phyloP scores from a whole-genome alignment of 2,888 invertebrate genomes.

The Leptura quadrifasciata region DNA sequence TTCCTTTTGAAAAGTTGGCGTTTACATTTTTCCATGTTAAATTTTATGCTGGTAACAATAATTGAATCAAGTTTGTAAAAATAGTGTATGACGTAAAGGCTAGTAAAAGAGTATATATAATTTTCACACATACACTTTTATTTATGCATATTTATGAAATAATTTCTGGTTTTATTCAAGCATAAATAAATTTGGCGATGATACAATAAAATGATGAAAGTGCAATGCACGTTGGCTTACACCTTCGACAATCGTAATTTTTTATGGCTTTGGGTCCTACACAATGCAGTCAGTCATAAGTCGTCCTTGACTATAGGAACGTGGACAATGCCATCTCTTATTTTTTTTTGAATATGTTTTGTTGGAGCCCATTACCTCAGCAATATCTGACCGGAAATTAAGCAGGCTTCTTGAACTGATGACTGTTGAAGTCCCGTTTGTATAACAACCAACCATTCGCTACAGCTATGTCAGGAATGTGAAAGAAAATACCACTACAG shows the following conservation, averaged over 20 bases:
- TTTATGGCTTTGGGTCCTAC: too few relatives aligned
- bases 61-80: background rate
- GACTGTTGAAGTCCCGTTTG: background rate
- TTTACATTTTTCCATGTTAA: too few relatives aligned
- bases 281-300: too few relatives aligned
- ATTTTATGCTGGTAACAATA: background rate
- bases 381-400: background rate
- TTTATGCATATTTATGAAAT: background rate
- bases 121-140: background rate
- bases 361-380: background rate
- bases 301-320: background rate
- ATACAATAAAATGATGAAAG: background rate
- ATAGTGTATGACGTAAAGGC: background rate
- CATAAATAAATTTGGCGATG: background rate
- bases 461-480: background rate
- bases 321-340: background rate
- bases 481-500: background rate
- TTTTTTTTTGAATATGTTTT: background rate
- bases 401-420: background rate
- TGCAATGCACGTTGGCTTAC: background rate
- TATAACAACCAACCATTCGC: background rate
- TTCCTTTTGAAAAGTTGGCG: too few relatives aligned
- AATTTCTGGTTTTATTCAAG: background rate
- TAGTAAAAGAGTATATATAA: too few relatives aligned
- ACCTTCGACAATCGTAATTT: too few relatives aligned